Evolutionary conservation across 53 echinoderm and acorn worm species (phyloP).

Genomic region (Paelopatides confundens): DNA sequence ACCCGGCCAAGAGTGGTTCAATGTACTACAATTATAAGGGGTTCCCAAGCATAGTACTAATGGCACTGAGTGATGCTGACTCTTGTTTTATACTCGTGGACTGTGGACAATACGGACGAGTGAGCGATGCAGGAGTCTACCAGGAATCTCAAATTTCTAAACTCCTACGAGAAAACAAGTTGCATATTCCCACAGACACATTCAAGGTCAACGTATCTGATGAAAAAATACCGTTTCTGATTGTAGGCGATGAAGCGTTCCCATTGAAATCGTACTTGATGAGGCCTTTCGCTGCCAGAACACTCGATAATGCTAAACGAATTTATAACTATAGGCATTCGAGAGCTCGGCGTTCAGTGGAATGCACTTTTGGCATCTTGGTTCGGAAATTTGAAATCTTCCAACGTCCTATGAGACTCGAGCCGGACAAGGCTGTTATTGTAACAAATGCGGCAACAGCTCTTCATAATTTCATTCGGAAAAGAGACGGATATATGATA

Average conservation of each 20-base stretch:
- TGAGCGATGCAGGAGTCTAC: constrained; percentile 59
- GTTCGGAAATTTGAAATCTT: constrained; percentile 44
- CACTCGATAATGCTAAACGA: constrained; percentile 38
- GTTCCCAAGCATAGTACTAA: too few species aligned
- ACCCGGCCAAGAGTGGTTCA: too few species aligned
- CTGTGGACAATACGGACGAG: too few species aligned
- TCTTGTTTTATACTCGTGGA: too few species aligned
- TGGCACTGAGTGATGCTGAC: too few species aligned
- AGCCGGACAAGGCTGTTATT: constrained; percentile 51
- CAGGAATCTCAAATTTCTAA: constrained; percentile 48
- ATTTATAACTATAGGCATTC: constrained; percentile 46
- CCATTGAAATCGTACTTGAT: too few species aligned
- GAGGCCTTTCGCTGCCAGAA: constrained; percentile 42
- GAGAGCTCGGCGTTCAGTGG: constrained; percentile 17
- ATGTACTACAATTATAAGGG: too few species aligned
- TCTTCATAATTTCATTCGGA: constrained; percentile 39
- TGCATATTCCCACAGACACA: constrained; percentile 1
- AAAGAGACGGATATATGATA: constrained; percentile 43
- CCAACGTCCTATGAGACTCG: constrained; percentile 47
- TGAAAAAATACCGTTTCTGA: constrained; percentile 49
- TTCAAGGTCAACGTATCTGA: constrained; percentile 42
- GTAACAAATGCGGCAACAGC: constrained; percentile 40
- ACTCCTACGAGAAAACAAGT: constrained; percentile 31
- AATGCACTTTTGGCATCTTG: constrained; percentile 52
- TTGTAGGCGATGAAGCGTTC: too few species aligned